Base-by-base conservation (phyloP, 2,113 vertebrate genomes). In the Cavia porcellus region DNA sequence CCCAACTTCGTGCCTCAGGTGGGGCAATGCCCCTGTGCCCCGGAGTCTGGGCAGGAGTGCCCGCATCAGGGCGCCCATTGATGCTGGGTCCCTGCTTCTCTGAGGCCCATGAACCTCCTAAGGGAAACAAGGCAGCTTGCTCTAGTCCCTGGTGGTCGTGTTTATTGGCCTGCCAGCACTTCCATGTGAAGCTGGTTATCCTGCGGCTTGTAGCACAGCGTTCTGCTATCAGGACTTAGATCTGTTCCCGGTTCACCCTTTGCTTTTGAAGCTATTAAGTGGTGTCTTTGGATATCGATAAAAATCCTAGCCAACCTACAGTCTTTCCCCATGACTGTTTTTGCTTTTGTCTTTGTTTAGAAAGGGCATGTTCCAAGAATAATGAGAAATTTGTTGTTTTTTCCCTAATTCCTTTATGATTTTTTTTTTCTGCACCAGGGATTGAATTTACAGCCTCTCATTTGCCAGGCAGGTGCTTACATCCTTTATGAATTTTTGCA, bases 311-410 rank as follows among this genome's bases (percentile, higher is more conserved):
- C 15, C 42, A 35, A 7, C 35, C 45, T 45, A 20, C 8, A 42
- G 0, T 89, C 38, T 72, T 89, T 91, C 20, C 17, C 38, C 64
- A 13, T 74, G 35, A 35, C 79, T 90, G 15, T 50, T 89, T 95
- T 55, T 81, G 35, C 38, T 59, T 94, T 92, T 86, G 22, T 82
- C 85, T 77, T 6, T 79, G 7, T 86, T 66, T 86, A 30, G 61
- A 85, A 94, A 75, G 70, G 12, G 15, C 35, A 35, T 45, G 22
- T 6, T 55, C 64, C 32, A 28, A 83, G 28, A 87, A 74, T 38
- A 93, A 92, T 82, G 35, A 90, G 64, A 81, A 89, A 79, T 74
- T 77, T 9, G 83, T n/a, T 80, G 81, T 88, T 81, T 42, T 50
- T 62, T 38, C 38, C 75, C 38, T 92, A n/a, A 10, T 81, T 92